Percentiles rank a stretch among this genome's conserved stretches.
Conservation (phyloP, 2,888 invertebrate species). For the Unio delphinus region DNA sequence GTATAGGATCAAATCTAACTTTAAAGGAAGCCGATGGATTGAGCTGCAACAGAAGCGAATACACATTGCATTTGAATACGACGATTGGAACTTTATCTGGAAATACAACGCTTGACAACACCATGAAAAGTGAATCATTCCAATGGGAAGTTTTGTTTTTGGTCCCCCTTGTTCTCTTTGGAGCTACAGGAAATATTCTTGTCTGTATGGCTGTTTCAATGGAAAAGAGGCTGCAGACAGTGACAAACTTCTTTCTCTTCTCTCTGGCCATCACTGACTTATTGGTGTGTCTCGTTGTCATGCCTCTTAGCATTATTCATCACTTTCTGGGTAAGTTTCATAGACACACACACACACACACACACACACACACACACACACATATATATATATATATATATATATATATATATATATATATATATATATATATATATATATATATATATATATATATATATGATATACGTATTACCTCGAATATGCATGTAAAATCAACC, state of each 20-base stretch:
- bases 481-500: too few species aligned
- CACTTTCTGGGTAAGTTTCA: conserved; percentile 89
- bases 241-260: conserved; percentile 94
- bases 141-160: conserved; percentile 46
- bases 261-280: conserved; percentile 94
- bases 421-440: too few species aligned
- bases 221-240: conserved; percentile 91
- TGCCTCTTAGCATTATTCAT: conserved; percentile 94
- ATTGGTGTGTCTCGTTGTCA: conserved; percentile 92
- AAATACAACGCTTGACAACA: neutral
- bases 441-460: too few species aligned
- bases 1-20: too few species aligned
- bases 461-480: too few species aligned
- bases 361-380: conserved; percentile 1
- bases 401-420: too few species aligned
- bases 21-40: too few species aligned
- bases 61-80: neutral
- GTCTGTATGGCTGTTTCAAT: conserved; percentile 93
- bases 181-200: conserved; percentile 83
- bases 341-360: neutral
- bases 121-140: neutral
- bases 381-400: conserved; percentile 2
- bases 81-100: neutral
- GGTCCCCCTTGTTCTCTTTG: conserved; percentile 52
- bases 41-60: neutral